A percentile compares a stretch with the other conserved stretches of the same genome.
phyloP scores from a whole-genome alignment of 2,888 invertebrate species.

The Acronicta aceris region DNA sequence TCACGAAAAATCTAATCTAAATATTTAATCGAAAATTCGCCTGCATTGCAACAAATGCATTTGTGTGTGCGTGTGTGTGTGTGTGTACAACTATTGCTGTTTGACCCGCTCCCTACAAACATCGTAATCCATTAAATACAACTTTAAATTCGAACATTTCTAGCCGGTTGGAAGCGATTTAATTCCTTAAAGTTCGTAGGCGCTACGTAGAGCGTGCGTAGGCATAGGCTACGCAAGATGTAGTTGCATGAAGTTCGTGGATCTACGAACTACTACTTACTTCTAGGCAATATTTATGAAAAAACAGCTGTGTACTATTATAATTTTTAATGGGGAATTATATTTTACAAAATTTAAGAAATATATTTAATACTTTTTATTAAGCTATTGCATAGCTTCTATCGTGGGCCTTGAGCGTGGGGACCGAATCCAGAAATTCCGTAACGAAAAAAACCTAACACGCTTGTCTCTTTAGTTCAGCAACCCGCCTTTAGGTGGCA shows the following conservation, averaged over 20 bases:
- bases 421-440: too few relatives aligned
- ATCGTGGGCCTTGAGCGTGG: too few relatives aligned
- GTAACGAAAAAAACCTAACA: too few relatives aligned
- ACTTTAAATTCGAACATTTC: slow-evolving; percentile 30
- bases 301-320: too few relatives aligned
- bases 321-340: too few relatives aligned
- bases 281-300: too few relatives aligned
- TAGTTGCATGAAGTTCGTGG: not conserved
- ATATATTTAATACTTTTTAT: too few relatives aligned
- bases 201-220: slow-evolving; percentile 30
- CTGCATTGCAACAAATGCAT: slow-evolving; percentile 71
- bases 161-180: slow-evolving; percentile 14
- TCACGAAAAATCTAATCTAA: slow-evolving; percentile 88
- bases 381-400: too few relatives aligned
- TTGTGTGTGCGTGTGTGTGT: slow-evolving; percentile 35
- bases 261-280: not conserved
- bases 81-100: slow-evolving; percentile 47
- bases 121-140: slow-evolving; percentile 30
- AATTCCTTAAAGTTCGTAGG: slow-evolving; percentile 12
- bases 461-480: too few relatives aligned
- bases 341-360: too few relatives aligned
- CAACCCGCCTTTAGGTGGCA: too few relatives aligned
- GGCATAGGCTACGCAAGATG: slow-evolving; percentile 7
- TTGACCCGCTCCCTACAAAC: slow-evolving; percentile 38
- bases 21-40: slow-evolving; percentile 88